Conservation (phyloP, 2,797 vertebrate genomes). For the Mycteria americana region DNA sequence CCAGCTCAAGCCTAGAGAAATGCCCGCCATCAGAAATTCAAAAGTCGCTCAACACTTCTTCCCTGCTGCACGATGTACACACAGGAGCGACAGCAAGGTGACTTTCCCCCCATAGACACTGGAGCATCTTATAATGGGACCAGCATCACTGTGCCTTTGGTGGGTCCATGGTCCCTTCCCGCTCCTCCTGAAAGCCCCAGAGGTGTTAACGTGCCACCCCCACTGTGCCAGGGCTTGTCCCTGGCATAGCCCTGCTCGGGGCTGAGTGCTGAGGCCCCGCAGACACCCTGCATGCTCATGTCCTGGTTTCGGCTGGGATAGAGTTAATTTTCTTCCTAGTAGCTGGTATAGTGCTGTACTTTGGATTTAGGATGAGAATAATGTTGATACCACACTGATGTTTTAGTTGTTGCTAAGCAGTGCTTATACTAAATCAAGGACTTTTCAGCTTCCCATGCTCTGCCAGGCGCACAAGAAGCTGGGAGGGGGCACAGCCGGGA, state of each 20-base stretch:
- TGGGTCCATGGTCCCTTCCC: not conserved
- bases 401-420: no score
- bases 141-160: not conserved
- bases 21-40: rapidly evolving
- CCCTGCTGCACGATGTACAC: not conserved
- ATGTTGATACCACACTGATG: no score
- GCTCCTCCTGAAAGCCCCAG: not conserved
- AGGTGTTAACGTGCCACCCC: not conserved
- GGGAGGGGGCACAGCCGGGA: no score
- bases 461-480: no score
- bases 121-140: not conserved
- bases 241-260: rapidly evolving
- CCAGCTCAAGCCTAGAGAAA: not conserved
- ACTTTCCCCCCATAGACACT: not conserved
- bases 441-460: no score
- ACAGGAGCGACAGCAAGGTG: not conserved
- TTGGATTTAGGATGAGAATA: no score
- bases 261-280: not conserved
- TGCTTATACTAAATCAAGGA: no score
- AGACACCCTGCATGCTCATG: not conserved
- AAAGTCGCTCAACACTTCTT: not conserved
- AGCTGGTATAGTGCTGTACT: no score
- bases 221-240: not conserved
- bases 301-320: no score
- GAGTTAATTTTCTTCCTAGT: no score